phyloP scores from a whole-genome alignment of 2,797 vertebrate genomes.

The Eremophila alpestris region DNA sequence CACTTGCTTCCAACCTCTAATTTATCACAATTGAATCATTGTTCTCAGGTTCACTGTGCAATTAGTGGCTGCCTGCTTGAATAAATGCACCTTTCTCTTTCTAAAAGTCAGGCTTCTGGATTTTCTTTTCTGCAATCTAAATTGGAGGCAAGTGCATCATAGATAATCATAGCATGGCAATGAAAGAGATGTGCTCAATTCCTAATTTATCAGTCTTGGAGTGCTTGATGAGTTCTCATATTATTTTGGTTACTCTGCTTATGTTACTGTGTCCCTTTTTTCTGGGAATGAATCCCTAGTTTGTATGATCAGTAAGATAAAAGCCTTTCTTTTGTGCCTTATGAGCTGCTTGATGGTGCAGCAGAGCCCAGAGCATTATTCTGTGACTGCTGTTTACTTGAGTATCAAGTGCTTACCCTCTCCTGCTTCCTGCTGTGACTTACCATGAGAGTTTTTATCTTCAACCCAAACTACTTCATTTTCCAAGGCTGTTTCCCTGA shows the following conservation, averaged over 20 bases:
- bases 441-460: neutral
- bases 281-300: neutral
- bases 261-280: neutral
- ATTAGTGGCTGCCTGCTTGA: conserved; percentile 29
- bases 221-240: neutral
- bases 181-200: neutral
- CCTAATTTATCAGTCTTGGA: neutral
- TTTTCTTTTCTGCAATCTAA: neutral
- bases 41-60: conserved; percentile 8
- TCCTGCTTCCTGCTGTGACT: neutral
- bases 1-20: conserved; percentile 8
- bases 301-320: neutral
- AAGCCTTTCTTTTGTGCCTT: neutral
- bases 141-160: neutral
- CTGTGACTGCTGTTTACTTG: neutral
- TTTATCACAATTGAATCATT: conserved; percentile 27
- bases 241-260: neutral
- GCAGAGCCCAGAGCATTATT: neutral
- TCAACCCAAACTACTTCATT: neutral
- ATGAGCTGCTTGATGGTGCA: neutral
- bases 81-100: conserved; percentile 1
- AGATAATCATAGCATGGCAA: neutral
- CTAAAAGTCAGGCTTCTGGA: neutral
- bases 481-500: neutral
- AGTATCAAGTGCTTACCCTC: neutral